Percentiles rank a stretch among this genome's conserved stretches.
Conservation (phyloP, 1,140 invertebrate species). For the Bombus soroeensis region DNA sequence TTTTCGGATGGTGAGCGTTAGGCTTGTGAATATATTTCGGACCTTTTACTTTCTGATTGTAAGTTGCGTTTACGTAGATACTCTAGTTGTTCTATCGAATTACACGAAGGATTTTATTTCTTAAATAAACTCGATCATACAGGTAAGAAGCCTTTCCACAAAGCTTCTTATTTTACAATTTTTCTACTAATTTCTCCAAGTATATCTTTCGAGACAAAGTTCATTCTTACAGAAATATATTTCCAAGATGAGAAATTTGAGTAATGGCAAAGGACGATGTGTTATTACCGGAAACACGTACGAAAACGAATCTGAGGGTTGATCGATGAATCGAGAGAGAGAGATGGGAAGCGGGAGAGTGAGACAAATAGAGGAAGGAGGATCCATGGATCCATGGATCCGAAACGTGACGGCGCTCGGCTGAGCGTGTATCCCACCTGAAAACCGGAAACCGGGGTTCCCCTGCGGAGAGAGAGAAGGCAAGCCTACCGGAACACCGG, state of each 20-base stretch:
- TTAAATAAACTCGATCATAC: too few relatives aligned
- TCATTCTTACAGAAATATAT: not conserved
- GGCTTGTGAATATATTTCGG: too few relatives aligned
- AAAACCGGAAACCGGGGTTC: slow-evolving; percentile 76
- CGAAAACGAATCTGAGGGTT: slow-evolving; percentile 49
- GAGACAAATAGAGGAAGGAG: slow-evolving; percentile 59
- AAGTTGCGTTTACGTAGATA: too few relatives aligned
- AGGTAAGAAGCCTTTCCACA: too few relatives aligned
- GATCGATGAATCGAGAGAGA: slow-evolving; percentile 26
- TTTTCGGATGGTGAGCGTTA: too few relatives aligned
- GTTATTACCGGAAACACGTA: slow-evolving; percentile 30
- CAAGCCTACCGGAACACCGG: slow-evolving; percentile 83
- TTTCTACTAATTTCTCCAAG: too few relatives aligned
- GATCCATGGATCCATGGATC: slow-evolving; percentile 69
- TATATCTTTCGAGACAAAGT: too few relatives aligned
- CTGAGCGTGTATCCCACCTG: slow-evolving; percentile 81
- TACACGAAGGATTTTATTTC: too few relatives aligned
- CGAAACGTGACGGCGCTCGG: slow-evolving; percentile 76
- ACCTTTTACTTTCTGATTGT: too few relatives aligned
- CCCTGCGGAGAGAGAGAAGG: slow-evolving; percentile 65
- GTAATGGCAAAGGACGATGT: not conserved
- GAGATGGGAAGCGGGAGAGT: not conserved
- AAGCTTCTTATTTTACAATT: too few relatives aligned
- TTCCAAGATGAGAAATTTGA: not conserved
- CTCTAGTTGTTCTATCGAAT: accelerated